A percentile compares a stretch with the other conserved stretches of the same genome.
phyloP scores from a whole-genome alignment of 2,888 invertebrate species.

The Conistra vaccinii region DNA sequence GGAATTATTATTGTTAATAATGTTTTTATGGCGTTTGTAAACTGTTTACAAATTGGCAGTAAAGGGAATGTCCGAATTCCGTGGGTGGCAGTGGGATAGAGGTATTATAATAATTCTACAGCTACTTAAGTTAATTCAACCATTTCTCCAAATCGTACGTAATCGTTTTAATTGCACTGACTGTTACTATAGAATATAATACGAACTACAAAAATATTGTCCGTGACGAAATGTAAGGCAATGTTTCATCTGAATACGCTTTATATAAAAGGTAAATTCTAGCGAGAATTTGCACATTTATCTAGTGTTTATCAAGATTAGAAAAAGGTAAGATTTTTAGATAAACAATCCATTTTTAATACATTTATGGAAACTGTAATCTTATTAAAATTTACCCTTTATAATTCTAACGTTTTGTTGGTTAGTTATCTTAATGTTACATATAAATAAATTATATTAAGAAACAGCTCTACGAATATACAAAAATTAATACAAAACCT shows the following conservation, averaged over 20 bases:
- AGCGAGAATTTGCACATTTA: slow-evolving; percentile 53
- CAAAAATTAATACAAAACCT: slow-evolving; percentile 89
- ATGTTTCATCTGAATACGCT: slow-evolving; percentile 70
- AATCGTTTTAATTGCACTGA: slow-evolving; percentile 11
- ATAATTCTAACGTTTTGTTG: slow-evolving; percentile 73
- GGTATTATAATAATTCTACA: slow-evolving; percentile 17
- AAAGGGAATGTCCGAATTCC: neutral
- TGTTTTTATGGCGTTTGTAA: neutral
- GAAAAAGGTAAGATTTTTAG: slow-evolving; percentile 23
- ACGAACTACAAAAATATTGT: slow-evolving; percentile 69
- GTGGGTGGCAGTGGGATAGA: slow-evolving; percentile 37
- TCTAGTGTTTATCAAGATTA: slow-evolving; percentile 26
- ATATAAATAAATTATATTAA: slow-evolving; percentile 90
- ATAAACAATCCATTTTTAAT: slow-evolving; percentile 32
- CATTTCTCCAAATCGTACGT: slow-evolving; percentile 58
- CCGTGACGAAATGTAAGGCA: slow-evolving; percentile 51
- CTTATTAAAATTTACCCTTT: slow-evolving; percentile 74
- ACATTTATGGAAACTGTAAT: slow-evolving; percentile 22
- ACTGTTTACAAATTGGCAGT: slow-evolving; percentile 12
- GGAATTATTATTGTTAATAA: neutral
- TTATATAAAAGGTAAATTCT: slow-evolving; percentile 73
- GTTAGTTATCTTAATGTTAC: slow-evolving; percentile 82
- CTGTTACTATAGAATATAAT: slow-evolving; percentile 28
- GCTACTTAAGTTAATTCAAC: slow-evolving; percentile 15
- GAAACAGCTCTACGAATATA: slow-evolving; percentile 89